These are phyloP conservation scores for Cataglyphis hispanica DNA, from an alignment of 1,140 invertebrate genomes.

Conservation along the genomic window DNA sequence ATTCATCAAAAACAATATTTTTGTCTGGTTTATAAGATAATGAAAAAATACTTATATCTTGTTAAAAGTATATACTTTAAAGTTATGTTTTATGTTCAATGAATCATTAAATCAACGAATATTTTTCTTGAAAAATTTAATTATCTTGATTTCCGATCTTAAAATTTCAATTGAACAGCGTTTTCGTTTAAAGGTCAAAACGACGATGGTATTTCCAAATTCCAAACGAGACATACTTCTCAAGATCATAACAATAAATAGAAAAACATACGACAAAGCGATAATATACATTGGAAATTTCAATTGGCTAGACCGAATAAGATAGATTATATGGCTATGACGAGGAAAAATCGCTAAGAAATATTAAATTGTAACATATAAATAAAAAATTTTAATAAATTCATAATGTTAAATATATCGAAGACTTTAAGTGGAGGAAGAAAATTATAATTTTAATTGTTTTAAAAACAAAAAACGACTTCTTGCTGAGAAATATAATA, in stretches of 20 bases:
- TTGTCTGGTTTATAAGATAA: not conserved
- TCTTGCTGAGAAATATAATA: not conserved
- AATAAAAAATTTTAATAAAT: slow-evolving; percentile 5
- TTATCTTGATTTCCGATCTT: not conserved
- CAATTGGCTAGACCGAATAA: not conserved
- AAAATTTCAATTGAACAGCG: slow-evolving; percentile 24
- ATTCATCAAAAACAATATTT: not conserved
- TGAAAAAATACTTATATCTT: not conserved
- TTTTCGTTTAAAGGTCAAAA: slow-evolving; percentile 59
- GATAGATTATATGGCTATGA: not conserved
- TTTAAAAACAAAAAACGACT: not conserved
- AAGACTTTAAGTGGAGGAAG: not conserved
- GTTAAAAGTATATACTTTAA: not conserved
- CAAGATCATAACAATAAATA: slow-evolving; percentile 74
- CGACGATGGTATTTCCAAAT: slow-evolving; percentile 65
- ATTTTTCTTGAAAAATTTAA: not conserved
- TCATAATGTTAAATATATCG: not conserved
- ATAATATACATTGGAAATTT: slow-evolving; percentile 31
- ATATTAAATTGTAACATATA: not conserved
- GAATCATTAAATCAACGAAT: not conserved
- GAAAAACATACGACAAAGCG: slow-evolving; percentile 55
- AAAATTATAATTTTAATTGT: not conserved
- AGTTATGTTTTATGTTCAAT: not conserved
- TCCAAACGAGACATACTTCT: slow-evolving; percentile 35
- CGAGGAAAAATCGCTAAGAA: not conserved